Conservation (phyloP, 2,113 vertebrate genomes). For the Stegostoma tigrinum region DNA sequence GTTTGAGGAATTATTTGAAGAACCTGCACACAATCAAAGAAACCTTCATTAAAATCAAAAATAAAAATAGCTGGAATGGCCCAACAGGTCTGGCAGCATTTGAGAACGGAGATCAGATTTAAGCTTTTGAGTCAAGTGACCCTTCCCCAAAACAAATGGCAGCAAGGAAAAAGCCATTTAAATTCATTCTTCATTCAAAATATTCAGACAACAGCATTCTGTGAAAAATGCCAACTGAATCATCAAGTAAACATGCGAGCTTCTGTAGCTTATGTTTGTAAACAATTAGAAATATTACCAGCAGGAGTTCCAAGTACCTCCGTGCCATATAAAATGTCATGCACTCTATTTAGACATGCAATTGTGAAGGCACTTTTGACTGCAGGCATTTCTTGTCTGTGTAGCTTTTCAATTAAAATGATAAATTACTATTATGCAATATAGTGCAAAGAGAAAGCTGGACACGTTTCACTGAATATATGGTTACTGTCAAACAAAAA, state of each 20-base stretch:
- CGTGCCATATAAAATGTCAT: neutral
- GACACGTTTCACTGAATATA: neutral
- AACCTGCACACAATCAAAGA: neutral
- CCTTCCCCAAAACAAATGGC: no score
- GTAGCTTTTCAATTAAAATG: neutral
- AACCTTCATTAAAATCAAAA: neutral
- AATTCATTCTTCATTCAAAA: neutral
- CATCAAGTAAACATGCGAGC: neutral
- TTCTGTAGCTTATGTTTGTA: neutral
- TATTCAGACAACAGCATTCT: neutral
- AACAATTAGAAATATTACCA: neutral
- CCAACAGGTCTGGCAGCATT: no score
- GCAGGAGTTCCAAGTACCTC: neutral
- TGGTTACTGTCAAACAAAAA: neutral
- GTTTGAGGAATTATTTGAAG: neutral
- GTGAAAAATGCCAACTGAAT: neutral
- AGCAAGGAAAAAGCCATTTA: no score
- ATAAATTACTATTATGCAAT: constrained; percentile 1
- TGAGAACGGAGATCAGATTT: no score
- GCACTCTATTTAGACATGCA: neutral
- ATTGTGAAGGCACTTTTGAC: neutral
- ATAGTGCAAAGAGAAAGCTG: neutral
- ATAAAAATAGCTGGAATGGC: no score
- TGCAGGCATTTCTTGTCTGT: neutral
- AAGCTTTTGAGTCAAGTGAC: no score